Evolutionary conservation across 2,888 invertebrate genomes (phyloP), one percentile per base, ranked within the genome.

Genomic region (Metalampra italica): DNA sequence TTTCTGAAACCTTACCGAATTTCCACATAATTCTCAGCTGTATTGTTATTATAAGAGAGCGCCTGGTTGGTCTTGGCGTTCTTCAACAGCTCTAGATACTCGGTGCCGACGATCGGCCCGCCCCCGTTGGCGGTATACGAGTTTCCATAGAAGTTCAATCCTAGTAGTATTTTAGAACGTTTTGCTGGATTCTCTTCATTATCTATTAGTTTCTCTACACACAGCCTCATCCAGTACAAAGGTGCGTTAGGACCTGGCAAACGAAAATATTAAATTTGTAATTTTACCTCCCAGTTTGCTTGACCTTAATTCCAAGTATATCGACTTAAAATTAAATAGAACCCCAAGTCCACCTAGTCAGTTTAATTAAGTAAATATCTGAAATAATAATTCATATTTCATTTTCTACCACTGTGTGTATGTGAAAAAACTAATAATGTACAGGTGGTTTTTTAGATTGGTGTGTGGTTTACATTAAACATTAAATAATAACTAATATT

Each of bases 111-210:
- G 51, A 98, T 94, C 0, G 97, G 93, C 0, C 94, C 94, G 4
- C 97, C 97, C 2, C 96, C 95, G 60, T 93, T 93, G 0, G 93
- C 91, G 0, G 94, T 94, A 64, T 95, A 98, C 58, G 96, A 95
- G 73, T 97, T 95, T 1, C 98, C 98, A 81, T 98, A 98, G 84
- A 98, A 97, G 78, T 98, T 98, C 7, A 98, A 76, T 0, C 98
- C 98, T 57, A 97, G 84, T 11, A 98, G 88, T 53, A 98, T 94
- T 83, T 98, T 97, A 4, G 90, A 81, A 40, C 96, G 89, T 65
- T 93, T 93, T 3, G 89, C 81, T 43, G 88, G 76, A 39, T 90
- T 87, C 0, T 88, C 84, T 43, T 90, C 86, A 49, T 90, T 83
- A 5, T 95, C 94, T 12, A 93, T 92, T 48, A 98, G 86, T 48